Conservation (phyloP, 2,797 vertebrate species). For the Peromyscus aztecus region DNA sequence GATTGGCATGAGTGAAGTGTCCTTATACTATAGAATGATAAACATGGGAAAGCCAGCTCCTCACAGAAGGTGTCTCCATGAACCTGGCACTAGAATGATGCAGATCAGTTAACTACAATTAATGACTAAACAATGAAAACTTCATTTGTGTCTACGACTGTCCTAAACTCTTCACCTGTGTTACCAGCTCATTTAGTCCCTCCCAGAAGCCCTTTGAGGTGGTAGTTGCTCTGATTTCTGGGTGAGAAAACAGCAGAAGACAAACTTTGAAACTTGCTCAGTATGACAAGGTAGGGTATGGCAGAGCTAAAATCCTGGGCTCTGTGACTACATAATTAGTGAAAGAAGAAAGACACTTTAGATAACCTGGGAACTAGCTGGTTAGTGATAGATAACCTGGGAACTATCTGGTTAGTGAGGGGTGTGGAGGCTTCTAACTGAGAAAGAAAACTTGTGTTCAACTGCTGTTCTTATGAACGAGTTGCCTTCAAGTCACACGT, state of each 20-base stretch:
- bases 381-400: background rate
- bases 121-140: background rate
- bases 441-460: background rate
- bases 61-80: background rate
- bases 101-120: background rate
- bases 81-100: background rate
- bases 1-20: background rate
- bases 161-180: background rate
- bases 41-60: background rate
- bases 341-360: background rate
- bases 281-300: background rate
- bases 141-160: background rate
- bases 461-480: background rate
- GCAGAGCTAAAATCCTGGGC: background rate
- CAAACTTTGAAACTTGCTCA: background rate
- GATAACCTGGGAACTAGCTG: background rate
- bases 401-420: too few relatives aligned
- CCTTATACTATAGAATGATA: background rate
- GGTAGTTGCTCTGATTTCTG: background rate
- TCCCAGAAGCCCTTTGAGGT: background rate
- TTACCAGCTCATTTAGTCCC: background rate
- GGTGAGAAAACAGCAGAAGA: background rate
- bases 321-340: background rate
- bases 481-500: background rate
- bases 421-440: background rate